phyloP scores from a whole-genome alignment of 2,113 vertebrate genomes.

The Ophthalmolycus amberensis region DNA sequence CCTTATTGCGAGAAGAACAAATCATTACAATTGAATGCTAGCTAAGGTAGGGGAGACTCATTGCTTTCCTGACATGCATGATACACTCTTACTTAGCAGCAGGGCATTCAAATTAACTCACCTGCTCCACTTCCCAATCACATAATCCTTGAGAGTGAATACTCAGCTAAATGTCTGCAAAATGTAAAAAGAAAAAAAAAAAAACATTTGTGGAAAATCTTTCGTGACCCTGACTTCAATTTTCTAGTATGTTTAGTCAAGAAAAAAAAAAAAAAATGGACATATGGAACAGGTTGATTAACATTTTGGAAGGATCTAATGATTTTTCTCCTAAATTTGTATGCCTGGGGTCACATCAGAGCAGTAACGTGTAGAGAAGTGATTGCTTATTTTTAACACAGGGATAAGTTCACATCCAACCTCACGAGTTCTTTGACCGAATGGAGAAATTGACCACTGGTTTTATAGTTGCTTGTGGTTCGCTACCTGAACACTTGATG shows the following conservation, averaged over 20 bases:
- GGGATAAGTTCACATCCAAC: background rate
- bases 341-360: background rate
- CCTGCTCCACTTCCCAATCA: background rate
- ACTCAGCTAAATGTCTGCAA: background rate
- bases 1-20: background rate
- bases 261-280: background rate
- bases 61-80: background rate
- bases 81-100: background rate
- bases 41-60: background rate
- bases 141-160: conserved; percentile 9
- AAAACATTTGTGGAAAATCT: background rate
- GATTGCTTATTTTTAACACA: background rate
- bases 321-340: background rate
- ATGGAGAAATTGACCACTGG: background rate
- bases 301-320: background rate
- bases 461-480: background rate
- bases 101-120: background rate
- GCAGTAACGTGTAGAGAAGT: background rate
- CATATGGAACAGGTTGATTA: background rate
- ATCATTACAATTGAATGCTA: background rate
- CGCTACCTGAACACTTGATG: background rate
- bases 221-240: background rate
- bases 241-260: background rate
- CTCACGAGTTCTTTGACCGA: background rate
- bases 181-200: background rate